These are phyloP conservation scores for Scolopax mira DNA, from an alignment of 2,113 vertebrate genomes.

Conservation along the genomic window DNA sequence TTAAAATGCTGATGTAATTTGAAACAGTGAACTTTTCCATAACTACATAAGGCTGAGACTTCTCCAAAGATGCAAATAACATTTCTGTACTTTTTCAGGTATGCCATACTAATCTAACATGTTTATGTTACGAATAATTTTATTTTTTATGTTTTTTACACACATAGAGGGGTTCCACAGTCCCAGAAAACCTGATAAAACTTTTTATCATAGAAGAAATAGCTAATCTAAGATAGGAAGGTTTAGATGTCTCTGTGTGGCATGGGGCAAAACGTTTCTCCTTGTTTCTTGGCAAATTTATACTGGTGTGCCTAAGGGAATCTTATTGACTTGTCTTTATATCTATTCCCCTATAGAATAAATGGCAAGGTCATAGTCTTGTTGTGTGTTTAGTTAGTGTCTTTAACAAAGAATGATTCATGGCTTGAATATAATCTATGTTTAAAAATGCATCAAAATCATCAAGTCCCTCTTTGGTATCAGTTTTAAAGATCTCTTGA, in stretches of 20 bases:
- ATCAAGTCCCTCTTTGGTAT: background rate
- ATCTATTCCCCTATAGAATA: background rate
- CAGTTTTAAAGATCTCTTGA: background rate
- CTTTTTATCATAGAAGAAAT: background rate
- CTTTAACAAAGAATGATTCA: background rate
- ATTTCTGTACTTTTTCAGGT: background rate
- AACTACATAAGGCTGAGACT: background rate
- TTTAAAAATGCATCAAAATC: background rate
- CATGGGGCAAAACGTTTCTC: background rate
- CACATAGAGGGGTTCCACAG: background rate
- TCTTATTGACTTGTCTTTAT: background rate
- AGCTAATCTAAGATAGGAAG: background rate
- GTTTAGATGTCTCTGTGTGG: background rate
- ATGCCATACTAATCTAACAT: background rate
- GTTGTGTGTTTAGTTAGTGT: background rate
- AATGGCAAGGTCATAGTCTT: background rate
- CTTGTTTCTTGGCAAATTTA: background rate
- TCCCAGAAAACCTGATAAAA: background rate
- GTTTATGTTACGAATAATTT: background rate
- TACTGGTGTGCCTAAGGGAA: background rate
- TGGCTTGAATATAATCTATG: background rate
- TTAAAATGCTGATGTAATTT: background rate
- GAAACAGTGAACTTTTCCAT: background rate
- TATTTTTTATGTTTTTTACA: background rate
- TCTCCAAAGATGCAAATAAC: background rate